Base-by-base conservation (phyloP, 2,797 vertebrate species). In the Anguilla megastoma region DNA sequence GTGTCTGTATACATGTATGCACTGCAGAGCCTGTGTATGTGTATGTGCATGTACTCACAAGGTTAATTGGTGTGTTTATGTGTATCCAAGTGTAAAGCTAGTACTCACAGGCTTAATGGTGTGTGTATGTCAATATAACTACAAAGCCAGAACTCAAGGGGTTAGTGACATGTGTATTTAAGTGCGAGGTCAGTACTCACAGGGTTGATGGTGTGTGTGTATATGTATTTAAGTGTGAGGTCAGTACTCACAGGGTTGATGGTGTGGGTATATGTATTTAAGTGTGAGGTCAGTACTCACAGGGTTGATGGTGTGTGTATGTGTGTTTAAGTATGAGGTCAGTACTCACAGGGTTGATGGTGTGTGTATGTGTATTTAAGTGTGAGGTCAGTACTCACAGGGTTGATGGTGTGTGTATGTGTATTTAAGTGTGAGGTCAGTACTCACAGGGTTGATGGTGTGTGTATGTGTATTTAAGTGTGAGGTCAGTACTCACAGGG, bases 371-470 rank as follows among this genome's bases (percentile, higher is more conserved):
- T 60, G 58, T 60, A 16, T 56, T 9, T 56, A 58, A 58, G 60
- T 66, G 21, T 66, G 21, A 21, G 18, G 60, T 5, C n/a, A 71
- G n/a, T 30, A 30, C 69, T 71, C n/a, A 71, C 27, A 27, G 27
- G n/a, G 66, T 41, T 41, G 41, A 41, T 41, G 41, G 41, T 41
- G 41, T 41, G 41, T 3, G 41, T 41, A 41, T 41, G 41, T 41
- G 41, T 41, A 5, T 52, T 1, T 33, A 21, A 24, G 45, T 45
- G 2, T 3, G 27, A 6, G 76, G 5, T 14, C 27, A 69, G 56
- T 1, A 89, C 98, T 97, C 92, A 99, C 99, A 0, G 99, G 98
- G 93, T 99, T 99, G 95, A 99, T 98, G 90, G 99, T 98, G 91
- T 99, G 58, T 3, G 16, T 60, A 21, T 16, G 58, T 60, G 63